Percentiles rank a stretch among this genome's conserved stretches.
Evolutionary conservation across 2,888 invertebrate genomes (phyloP).

Genomic region (Andrena hattorfiana): DNA sequence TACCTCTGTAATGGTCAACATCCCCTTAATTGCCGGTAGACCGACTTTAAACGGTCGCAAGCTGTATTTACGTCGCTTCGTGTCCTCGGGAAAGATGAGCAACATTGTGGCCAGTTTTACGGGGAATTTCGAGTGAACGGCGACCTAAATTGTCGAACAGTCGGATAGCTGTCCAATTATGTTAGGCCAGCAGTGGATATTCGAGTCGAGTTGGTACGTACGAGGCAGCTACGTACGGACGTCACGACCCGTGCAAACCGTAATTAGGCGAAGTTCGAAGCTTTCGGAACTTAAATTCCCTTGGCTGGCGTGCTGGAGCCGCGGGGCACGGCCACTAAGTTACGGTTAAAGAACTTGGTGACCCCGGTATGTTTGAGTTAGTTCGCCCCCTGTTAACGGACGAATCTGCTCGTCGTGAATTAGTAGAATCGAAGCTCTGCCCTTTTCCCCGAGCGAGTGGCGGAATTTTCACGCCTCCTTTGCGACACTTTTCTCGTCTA

Average conservation of each 20-base stretch:
- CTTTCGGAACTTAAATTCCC: constrained; percentile 81
- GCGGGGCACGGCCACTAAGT: constrained; percentile 59
- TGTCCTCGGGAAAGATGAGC: neutral
- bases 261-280: constrained; percentile 82
- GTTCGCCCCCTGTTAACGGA: constrained; percentile 25
- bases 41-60: neutral
- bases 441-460: constrained; percentile 19
- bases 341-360: constrained; percentile 69
- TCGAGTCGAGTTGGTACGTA: constrained; percentile 46
- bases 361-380: constrained; percentile 63
- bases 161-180: constrained; percentile 51
- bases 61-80: neutral
- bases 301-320: constrained; percentile 44
- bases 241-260: constrained; percentile 76
- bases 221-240: constrained; percentile 59
- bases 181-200: constrained; percentile 27
- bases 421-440: constrained; percentile 38
- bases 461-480: constrained; percentile 40
- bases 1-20: too few relatives aligned
- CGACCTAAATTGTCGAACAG: constrained; percentile 46
- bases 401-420: constrained; percentile 56
- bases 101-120: constrained; percentile 8
- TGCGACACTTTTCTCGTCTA: constrained; percentile 20
- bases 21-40: neutral
- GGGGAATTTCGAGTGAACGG: constrained; percentile 35